phyloP scores from a whole-genome alignment of 2,797 vertebrate genomes.

The Peromyscus melanophrys region DNA sequence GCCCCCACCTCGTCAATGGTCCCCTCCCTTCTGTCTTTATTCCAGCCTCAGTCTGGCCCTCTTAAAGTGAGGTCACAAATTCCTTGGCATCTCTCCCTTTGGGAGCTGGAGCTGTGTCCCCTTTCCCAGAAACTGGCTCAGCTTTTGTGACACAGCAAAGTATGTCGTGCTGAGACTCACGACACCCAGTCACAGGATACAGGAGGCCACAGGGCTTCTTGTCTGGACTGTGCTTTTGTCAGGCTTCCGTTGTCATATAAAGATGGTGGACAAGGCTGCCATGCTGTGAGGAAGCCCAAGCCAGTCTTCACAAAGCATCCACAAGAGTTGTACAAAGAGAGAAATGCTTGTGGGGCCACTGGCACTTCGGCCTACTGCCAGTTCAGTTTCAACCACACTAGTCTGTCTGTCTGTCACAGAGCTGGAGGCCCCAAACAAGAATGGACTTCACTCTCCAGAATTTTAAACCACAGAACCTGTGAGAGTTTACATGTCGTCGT shows the following conservation, averaged over 20 bases:
- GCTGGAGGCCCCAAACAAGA: neutral
- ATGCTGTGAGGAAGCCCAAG: conserved; percentile 21
- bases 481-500: neutral
- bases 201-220: neutral
- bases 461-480: neutral
- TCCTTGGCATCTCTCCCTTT: neutral
- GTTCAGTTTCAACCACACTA: neutral
- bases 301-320: neutral
- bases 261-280: neutral
- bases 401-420: neutral
- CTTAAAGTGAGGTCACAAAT: neutral
- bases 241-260: neutral
- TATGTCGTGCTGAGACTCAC: neutral
- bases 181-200: rapidly evolving
- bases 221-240: no score
- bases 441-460: neutral
- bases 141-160: neutral
- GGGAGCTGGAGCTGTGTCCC: neutral
- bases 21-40: neutral
- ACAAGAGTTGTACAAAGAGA: neutral
- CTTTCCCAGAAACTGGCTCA: neutral
- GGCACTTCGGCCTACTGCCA: neutral
- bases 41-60: neutral
- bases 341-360: rapidly evolving
- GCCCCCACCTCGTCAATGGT: neutral